Conservation (phyloP, 2,888 invertebrate genomes). For the Folsomia manolachei region DNA sequence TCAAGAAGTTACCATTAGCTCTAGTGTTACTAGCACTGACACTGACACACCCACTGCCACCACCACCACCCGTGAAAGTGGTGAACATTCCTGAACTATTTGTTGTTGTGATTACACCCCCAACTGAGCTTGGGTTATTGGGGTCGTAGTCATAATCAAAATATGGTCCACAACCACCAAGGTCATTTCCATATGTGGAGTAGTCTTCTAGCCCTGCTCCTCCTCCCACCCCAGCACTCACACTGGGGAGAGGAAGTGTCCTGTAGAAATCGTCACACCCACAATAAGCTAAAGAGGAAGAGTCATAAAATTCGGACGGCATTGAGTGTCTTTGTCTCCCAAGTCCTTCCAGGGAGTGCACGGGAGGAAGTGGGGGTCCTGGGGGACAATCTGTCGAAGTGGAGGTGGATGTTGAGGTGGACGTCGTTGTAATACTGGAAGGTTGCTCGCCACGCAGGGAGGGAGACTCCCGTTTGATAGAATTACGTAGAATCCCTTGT, state of each 20-base stretch:
- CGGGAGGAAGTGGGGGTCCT: background rate
- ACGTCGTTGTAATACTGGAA: conserved; percentile 16
- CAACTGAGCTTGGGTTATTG: too few relatives aligned
- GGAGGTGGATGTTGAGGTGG: background rate
- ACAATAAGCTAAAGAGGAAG: conserved; percentile 38
- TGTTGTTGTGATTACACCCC: too few relatives aligned
- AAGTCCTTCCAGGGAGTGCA: background rate
- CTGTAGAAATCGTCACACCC: conserved; percentile 47
- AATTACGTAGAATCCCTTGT: conserved; percentile 43
- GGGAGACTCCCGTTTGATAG: conserved; percentile 14
- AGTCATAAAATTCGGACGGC: conserved; percentile 51
- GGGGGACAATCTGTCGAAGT: background rate
- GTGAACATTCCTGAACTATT: background rate
- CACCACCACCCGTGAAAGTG: background rate
- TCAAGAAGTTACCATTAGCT: background rate
- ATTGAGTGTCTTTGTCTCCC: conserved; percentile 44
- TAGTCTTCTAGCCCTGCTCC: too few relatives aligned
- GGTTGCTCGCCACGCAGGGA: conserved; percentile 19
- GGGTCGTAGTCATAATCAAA: too few relatives aligned
- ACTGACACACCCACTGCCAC: background rate
- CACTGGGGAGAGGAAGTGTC: conserved; percentile 27
- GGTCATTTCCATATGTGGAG: background rate
- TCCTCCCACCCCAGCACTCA: background rate
- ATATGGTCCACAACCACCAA: background rate
- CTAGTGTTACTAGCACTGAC: background rate